A percentile compares a stretch with the other conserved stretches of the same genome.
These are phyloP conservation scores for Leptinotarsa haldemani DNA, from an alignment of 2,888 invertebrate genomes.

Conservation along the genomic window DNA sequence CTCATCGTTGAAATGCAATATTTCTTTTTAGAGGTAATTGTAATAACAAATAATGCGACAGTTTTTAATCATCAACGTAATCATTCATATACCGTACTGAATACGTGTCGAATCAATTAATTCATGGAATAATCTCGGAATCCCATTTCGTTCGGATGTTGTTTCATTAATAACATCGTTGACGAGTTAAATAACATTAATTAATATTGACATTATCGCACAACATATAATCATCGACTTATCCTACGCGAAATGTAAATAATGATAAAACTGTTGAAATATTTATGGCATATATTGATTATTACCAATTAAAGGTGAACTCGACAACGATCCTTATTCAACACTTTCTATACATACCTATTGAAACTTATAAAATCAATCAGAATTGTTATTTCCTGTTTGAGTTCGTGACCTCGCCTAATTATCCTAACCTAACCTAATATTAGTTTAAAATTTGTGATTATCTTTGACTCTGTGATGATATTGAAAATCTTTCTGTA, in stretches of 20 bases:
- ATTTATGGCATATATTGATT: conserved; percentile 10
- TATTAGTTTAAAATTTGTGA: too few relatives aligned
- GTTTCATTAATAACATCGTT: conserved; percentile 11
- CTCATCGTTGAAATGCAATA: too few relatives aligned
- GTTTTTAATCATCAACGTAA: background rate
- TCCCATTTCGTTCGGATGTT: conserved; percentile 16
- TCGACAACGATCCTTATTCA: background rate
- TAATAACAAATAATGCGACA: background rate
- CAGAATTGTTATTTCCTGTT: too few relatives aligned
- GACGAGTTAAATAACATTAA: conserved; percentile 21
- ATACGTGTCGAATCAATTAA: conserved; percentile 2
- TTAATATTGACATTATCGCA: conserved; percentile 23
- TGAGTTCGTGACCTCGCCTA: too few relatives aligned
- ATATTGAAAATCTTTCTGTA: too few relatives aligned
- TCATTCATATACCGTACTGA: background rate
- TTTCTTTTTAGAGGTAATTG: background rate
- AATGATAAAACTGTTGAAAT: conserved; percentile 12
- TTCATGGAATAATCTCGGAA: conserved; percentile 12
- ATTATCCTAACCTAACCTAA: too few relatives aligned
- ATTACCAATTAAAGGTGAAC: background rate
- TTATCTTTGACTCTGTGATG: too few relatives aligned
- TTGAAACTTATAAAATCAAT: too few relatives aligned
- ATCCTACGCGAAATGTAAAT: conserved; percentile 5
- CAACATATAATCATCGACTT: conserved; percentile 24
- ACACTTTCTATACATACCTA: too few relatives aligned